Percentiles rank a stretch among this genome's conserved stretches.
phyloP scores from a whole-genome alignment of 2,888 invertebrate genomes.

The Molanna angustata region DNA sequence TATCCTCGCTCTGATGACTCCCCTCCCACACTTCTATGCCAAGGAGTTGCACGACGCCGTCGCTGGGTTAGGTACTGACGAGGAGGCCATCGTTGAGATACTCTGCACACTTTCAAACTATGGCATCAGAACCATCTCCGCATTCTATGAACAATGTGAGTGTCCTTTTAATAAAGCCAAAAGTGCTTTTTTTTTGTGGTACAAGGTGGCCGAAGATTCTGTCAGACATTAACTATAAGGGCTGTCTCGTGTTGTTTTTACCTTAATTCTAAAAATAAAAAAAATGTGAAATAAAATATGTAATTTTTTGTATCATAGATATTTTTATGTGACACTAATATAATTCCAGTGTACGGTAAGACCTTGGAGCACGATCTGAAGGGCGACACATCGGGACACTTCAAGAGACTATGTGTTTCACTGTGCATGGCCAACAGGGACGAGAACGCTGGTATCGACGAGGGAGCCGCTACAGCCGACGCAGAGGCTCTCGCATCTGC shows the following conservation, averaged over 20 bases:
- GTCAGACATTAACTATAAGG: no score
- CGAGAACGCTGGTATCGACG: slow-evolving; percentile 84
- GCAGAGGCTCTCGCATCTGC: slow-evolving; percentile 75
- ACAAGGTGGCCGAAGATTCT: no score
- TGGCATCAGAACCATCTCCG: slow-evolving; percentile 80
- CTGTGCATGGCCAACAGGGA: slow-evolving; percentile 85
- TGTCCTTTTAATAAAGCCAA: slow-evolving; percentile 33
- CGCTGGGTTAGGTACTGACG: slow-evolving; percentile 82
- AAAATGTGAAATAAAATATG: neutral
- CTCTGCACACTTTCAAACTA: slow-evolving; percentile 89
- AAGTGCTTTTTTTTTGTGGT: neutral
- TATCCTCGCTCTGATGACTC: slow-evolving; percentile 87
- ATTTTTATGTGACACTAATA: neutral
- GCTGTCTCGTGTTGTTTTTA: no score
- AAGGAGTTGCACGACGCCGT: slow-evolving; percentile 87
- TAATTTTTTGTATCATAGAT: neutral
- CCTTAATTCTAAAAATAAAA: neutral
- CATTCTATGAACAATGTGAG: slow-evolving; percentile 79
- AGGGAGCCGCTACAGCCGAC: slow-evolving; percentile 75
- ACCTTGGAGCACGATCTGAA: slow-evolving; percentile 81
- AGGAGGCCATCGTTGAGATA: slow-evolving; percentile 89
- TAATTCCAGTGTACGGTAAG: slow-evolving; percentile 69
- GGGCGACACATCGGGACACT: slow-evolving; percentile 94
- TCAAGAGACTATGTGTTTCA: slow-evolving; percentile 86
- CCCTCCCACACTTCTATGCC: slow-evolving; percentile 86